Base-by-base conservation (phyloP, 2,888 invertebrate species). In the Macrosoma leucophasiata region DNA sequence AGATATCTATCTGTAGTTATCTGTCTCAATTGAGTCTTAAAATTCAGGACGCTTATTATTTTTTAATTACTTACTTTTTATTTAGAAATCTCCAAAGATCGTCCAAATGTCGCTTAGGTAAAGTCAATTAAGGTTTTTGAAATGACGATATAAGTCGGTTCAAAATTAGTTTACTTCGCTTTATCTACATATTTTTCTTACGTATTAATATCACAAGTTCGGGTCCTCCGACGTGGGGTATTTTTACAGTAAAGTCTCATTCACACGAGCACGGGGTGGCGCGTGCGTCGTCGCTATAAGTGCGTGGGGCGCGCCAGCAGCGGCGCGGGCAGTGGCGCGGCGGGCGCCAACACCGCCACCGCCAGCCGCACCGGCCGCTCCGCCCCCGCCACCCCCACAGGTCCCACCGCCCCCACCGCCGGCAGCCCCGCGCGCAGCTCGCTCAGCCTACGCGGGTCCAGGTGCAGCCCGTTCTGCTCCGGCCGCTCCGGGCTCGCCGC, bases 371-470 rank as follows among this genome's bases (percentile, higher is more conserved):
- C 38, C 13, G 48, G 38, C 3, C 32, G 36, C 19, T 13, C 51
- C 15, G 45, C 33, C 7, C 52, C 43, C 6, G 41, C 22, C 32
- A 58, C 43, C 17, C 44, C 53, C 4, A 50, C 55, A n/a, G n/a
- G n/a, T n/a, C n/a, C n/a, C n/a, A n/a, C n/a, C n/a, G n/a, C n/a
- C n/a, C n/a, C n/a, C n/a, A n/a, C 52, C 10, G 44, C 29, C 7
- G 53, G 58, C 30, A 54, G 41, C 10, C 49, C 56, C 2, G 46
- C 45, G 7, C 41, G 18, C 24, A 59, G 43, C 17, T 46, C 55
- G 2, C 52, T 55, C 19, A 67, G 50, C 7, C 54, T 55, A 12
- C 58, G 57, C 11, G 58, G 57, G 34, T 70, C 65, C 35, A 68
- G 46, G 14, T 33, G 46, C 28, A 70, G 37, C 2, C 58, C 52